Percentiles rank a stretch among this genome's conserved stretches.
These are phyloP conservation scores for Irena cyanogastra DNA, from an alignment of 2,113 vertebrate genomes.

Conservation along the genomic window DNA sequence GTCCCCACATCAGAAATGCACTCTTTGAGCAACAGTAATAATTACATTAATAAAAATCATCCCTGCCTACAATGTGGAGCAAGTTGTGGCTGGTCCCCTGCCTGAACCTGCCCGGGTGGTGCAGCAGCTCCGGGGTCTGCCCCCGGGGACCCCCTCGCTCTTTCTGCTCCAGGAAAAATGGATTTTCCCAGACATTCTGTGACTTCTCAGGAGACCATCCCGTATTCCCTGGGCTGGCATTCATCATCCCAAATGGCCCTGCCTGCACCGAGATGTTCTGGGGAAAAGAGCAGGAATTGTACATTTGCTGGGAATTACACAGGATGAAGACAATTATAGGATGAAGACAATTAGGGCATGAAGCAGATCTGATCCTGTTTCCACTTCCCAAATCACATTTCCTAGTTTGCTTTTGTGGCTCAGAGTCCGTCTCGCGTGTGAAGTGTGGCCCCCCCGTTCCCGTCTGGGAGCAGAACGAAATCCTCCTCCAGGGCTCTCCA, in stretches of 20 bases:
- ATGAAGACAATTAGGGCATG: not conserved
- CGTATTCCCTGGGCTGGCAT: fast-evolving
- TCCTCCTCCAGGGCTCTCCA: not conserved
- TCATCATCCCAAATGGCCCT: fast-evolving
- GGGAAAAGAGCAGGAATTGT: not conserved
- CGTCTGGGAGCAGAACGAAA: not conserved
- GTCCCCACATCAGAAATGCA: not conserved
- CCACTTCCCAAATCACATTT: not conserved
- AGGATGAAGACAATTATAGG: not conserved
- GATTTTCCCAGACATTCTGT: not conserved
- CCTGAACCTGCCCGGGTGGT: not conserved
- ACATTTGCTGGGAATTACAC: not conserved
- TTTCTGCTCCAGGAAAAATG: not conserved
- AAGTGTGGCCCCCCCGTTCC: not conserved
- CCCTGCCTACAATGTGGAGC: not conserved
- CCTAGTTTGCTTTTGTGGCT: not conserved
- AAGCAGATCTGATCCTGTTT: not conserved
- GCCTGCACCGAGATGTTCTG: not conserved
- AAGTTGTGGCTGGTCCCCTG: not conserved
- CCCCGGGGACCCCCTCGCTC: fast-evolving
- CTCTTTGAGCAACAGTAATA: not conserved
- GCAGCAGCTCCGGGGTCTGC: not conserved
- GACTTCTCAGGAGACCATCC: not conserved
- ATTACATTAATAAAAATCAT: not conserved
- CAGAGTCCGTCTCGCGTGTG: not conserved